Evolutionary conservation across 2,797 vertebrate genomes (phyloP), one percentile per base, ranked within the genome.

Genomic region (Myotis myotis): DNA sequence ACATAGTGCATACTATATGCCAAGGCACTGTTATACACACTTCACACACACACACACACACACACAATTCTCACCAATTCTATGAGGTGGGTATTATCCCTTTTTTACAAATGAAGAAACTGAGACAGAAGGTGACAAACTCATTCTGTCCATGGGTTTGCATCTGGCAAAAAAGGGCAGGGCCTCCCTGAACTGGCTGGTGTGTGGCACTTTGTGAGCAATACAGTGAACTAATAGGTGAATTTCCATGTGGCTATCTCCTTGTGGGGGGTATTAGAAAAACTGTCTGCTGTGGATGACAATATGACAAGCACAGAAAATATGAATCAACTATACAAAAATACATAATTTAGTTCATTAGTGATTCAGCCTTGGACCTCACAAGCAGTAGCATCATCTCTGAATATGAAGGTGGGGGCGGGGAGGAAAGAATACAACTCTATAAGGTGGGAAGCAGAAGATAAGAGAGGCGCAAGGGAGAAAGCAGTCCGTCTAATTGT

Each of bases 71-170:
- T 90, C 76, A 70, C 81, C 33, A 74, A 49, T 71, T 95, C 60
- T 79, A 33, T 71, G 41, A 92, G 30, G 38, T 47, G 57, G 62
- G 8, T 55, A 86, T 66, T 60, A 92, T 30, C 20, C 33, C 9
- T 49, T 62, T 72, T 93, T 89, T 76, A 74, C 5, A 84, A 41
- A 49, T 76, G 30, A 87, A 92, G 76, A 87, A 95, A 92, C 20
- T 51, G 49, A 93, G 64, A 44, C 60, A 74, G 36, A 75, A 47
- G 25, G 36, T 78, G 53, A 92, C 74, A 85, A 93, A 78, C 22
- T 60, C 72, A 80, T 71, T 95, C 57, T 81, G 53, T 49, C 66
- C 38, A 22, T 17, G n/a, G 71, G 16, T 71, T 23, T 41, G 81
- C 25, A 72, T 33, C 23, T 68, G 41, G 25, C 30, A 22, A 71